Conservation (phyloP, 1,140 invertebrate genomes). For the Bombus fervidus region DNA sequence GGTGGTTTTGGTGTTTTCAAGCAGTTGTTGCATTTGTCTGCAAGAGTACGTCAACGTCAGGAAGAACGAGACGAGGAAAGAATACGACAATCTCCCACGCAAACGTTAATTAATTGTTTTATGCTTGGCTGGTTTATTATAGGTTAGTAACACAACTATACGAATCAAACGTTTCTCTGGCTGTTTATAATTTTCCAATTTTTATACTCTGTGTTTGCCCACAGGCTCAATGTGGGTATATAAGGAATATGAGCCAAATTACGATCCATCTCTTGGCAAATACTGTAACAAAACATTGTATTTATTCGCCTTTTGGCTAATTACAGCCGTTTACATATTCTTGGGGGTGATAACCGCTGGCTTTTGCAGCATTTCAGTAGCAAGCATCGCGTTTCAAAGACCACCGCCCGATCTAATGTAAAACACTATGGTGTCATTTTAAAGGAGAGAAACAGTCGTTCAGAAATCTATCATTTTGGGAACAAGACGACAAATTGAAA, state of each 20-base stretch:
- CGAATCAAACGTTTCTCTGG: not conserved
- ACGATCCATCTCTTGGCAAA: slow-evolving; percentile 80
- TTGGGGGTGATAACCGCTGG: slow-evolving; percentile 83
- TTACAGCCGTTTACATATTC: slow-evolving; percentile 85
- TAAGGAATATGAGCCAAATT: slow-evolving; percentile 86
- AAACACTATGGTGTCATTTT: slow-evolving; percentile 18
- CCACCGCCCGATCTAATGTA: slow-evolving; percentile 70
- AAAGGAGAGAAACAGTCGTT: slow-evolving; percentile 14
- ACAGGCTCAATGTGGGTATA: slow-evolving; percentile 87
- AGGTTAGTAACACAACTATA: slow-evolving; percentile 77
- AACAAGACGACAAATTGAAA: slow-evolving; percentile 47
- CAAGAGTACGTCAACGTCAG: slow-evolving; percentile 81
- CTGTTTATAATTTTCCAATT: not conserved
- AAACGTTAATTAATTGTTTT: slow-evolving; percentile 86
- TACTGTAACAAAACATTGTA: slow-evolving; percentile 87
- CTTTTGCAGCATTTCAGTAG: slow-evolving; percentile 84
- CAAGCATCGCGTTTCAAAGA: slow-evolving; percentile 81
- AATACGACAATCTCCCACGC: slow-evolving; percentile 83
- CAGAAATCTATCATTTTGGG: slow-evolving; percentile 44
- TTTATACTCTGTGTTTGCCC: not conserved
- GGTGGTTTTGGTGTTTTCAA: slow-evolving; percentile 86
- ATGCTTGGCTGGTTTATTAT: slow-evolving; percentile 87
- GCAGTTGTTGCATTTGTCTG: slow-evolving; percentile 84
- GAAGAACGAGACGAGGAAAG: slow-evolving; percentile 83
- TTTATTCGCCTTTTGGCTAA: slow-evolving; percentile 87